Percentiles rank a stretch among this genome's conserved stretches.
These are phyloP conservation scores for Lottia scabra DNA, from an alignment of 2,888 invertebrate species.

Conservation along the genomic window DNA sequence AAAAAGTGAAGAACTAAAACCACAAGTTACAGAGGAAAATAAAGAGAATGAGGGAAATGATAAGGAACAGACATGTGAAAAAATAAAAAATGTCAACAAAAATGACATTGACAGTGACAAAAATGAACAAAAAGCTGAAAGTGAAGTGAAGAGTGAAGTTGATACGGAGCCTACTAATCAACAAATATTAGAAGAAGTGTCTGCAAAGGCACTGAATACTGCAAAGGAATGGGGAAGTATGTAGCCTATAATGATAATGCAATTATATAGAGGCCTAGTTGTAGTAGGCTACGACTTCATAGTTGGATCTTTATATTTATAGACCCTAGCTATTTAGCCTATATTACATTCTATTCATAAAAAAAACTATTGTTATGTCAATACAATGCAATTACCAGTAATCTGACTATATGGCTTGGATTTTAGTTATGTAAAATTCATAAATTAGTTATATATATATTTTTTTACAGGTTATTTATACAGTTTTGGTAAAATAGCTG, in stretches of 20 bases:
- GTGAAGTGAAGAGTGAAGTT: constrained; percentile 38
- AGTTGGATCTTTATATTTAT: too few relatives aligned
- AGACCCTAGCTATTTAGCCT: too few relatives aligned
- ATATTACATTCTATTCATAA: too few relatives aligned
- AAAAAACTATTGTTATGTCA: too few relatives aligned
- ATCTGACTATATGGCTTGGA: neutral
- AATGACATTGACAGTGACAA: constrained; percentile 20
- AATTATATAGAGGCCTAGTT: too few relatives aligned
- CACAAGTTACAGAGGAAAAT: constrained; percentile 32
- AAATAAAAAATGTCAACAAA: constrained; percentile 34
- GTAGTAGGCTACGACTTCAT: too few relatives aligned
- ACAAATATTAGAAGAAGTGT: constrained; percentile 61
- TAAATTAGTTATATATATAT: neutral
- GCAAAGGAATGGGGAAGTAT: constrained; percentile 68
- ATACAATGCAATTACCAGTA: too few relatives aligned
- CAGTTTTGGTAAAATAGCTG: constrained; percentile 95
- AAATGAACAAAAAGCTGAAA: constrained; percentile 25
- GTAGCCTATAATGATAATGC: constrained; percentile 22
- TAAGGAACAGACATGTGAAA: constrained; percentile 23
- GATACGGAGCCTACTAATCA: constrained; percentile 45
- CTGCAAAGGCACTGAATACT: constrained; percentile 62
- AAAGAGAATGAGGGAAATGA: constrained; percentile 36
- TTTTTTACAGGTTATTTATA: constrained; percentile 79
- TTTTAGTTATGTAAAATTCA: too few relatives aligned
- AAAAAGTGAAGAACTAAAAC: constrained; percentile 42